Evolutionary conservation across 2,888 invertebrate genomes (phyloP).

Genomic region (Lasiommata megera): DNA sequence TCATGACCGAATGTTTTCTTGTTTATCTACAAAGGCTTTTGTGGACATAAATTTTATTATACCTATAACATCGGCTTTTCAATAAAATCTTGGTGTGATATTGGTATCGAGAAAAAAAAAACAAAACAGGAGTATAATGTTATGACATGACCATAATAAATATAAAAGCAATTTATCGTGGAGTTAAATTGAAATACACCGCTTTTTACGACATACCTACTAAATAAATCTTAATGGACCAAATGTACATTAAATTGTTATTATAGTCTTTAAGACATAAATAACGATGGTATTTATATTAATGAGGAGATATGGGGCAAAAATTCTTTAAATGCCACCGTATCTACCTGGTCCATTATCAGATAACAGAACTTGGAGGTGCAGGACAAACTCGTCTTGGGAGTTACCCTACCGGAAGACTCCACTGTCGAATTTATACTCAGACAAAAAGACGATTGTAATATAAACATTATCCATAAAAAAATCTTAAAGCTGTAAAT

Average conservation of each 20-base stretch:
- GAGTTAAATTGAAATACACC: conserved; percentile 41
- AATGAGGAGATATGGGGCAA: neutral
- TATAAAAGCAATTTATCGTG: conserved; percentile 49
- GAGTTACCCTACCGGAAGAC: too few relatives aligned
- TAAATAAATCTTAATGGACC: conserved; percentile 26
- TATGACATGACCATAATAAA: conserved; percentile 49
- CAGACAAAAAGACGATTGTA: too few relatives aligned
- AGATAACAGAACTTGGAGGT: neutral
- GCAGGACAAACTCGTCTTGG: too few relatives aligned
- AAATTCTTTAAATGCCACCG: neutral
- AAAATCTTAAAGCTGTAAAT: too few relatives aligned
- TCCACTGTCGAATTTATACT: too few relatives aligned
- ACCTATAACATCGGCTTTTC: conserved; percentile 59
- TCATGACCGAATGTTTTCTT: conserved; percentile 43
- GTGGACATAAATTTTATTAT: conserved; percentile 57
- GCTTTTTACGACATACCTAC: conserved; percentile 28
- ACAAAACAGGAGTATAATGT: conserved; percentile 54
- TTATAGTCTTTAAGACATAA: conserved; percentile 15
- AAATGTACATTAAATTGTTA: conserved; percentile 24
- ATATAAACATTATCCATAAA: too few relatives aligned
- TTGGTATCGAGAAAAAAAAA: conserved; percentile 42
- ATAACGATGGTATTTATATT: conserved; percentile 1
- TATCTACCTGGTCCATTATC: neutral
- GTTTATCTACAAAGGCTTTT: conserved; percentile 52
- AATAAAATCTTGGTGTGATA: conserved; percentile 58